A percentile compares a stretch with the other conserved stretches of the same genome.
Conservation (phyloP, 1,140 invertebrate genomes). For the Diprion similis region DNA sequence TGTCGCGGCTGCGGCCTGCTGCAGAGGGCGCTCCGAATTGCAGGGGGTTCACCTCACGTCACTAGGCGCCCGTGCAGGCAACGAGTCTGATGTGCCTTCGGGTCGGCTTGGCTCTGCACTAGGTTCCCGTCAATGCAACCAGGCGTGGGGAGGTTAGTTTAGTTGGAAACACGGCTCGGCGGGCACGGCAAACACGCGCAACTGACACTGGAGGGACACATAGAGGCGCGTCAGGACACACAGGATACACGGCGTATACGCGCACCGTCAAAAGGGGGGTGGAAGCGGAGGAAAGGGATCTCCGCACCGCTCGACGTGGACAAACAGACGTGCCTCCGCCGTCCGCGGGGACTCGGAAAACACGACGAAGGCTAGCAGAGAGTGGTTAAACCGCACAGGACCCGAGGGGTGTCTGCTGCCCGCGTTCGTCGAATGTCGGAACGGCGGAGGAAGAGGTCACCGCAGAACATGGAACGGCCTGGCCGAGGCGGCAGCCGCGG, state of each 20-base stretch:
- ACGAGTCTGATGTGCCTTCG: slow-evolving; percentile 30
- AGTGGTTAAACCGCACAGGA: not conserved
- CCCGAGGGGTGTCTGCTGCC: not conserved
- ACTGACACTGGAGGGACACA: slow-evolving; percentile 55
- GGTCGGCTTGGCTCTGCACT: slow-evolving; percentile 43
- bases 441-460: not conserved
- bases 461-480: not conserved
- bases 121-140: slow-evolving; percentile 30
- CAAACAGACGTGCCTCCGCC: slow-evolving; percentile 54
- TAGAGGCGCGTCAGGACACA: slow-evolving; percentile 14
- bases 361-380: slow-evolving; percentile 1
- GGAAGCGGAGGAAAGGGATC: slow-evolving; percentile 37
- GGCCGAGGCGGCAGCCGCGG: not conserved
- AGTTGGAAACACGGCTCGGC: slow-evolving; percentile 57
- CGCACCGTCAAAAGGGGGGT: not conserved
- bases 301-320: slow-evolving; percentile 52
- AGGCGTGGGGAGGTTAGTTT: slow-evolving; percentile 56
- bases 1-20: not conserved
- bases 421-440: not conserved
- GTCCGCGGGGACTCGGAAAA: slow-evolving; percentile 42
- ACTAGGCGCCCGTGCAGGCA: slow-evolving; percentile 4
- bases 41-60: not conserved
- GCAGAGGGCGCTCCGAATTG: not conserved
- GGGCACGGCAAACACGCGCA: slow-evolving; percentile 57
- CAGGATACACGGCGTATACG: not conserved